Conservation (phyloP, 2,888 invertebrate genomes). For the Amaurobius ferox region DNA sequence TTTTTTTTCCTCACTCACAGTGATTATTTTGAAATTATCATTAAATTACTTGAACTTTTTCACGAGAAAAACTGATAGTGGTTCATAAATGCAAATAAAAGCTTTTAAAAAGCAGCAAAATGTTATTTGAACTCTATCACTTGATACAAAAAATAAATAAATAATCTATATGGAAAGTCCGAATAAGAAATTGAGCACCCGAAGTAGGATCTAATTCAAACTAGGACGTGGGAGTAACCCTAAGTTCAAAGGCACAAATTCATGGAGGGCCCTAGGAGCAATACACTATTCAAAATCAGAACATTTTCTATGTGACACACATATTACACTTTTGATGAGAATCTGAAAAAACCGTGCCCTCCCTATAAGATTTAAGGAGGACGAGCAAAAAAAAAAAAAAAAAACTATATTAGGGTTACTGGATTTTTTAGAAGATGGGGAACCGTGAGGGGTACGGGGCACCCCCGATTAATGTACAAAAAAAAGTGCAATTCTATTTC, state of each 20-base stretch:
- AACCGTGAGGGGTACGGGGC: not conserved
- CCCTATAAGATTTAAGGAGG: not conserved
- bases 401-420: constrained; percentile 1
- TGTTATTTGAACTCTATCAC: no score
- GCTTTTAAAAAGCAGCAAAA: no score
- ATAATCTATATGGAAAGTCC: no score
- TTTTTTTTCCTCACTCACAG: no score
- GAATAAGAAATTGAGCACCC: no score
- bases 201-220: not conserved
- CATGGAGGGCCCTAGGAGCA: not conserved
- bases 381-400: not conserved
- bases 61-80: no score
- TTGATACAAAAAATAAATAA: no score
- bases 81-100: no score
- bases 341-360: not conserved
- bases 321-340: not conserved
- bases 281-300: not conserved
- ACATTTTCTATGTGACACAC: not conserved
- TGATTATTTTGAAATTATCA: no score
- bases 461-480: not conserved
- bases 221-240: constrained; percentile 18
- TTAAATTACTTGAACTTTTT: no score
- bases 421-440: not conserved
- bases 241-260: constrained; percentile 16
- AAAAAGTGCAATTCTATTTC: not conserved